phyloP scores from a whole-genome alignment of 2,888 invertebrate species.

The Luperina nickerlii region DNA sequence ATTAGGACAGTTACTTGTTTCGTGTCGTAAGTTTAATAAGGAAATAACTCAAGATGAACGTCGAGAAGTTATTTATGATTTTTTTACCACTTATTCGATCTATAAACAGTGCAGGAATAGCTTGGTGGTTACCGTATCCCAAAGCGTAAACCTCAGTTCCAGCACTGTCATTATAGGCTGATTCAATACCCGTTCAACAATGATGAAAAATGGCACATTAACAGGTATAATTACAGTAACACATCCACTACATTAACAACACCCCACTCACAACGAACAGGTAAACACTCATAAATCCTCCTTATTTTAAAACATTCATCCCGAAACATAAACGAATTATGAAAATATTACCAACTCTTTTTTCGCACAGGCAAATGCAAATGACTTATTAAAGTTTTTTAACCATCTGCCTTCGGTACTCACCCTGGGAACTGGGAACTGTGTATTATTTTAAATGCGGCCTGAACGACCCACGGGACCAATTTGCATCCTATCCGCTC shows the following conservation, averaged over 20 bases:
- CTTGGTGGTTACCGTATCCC: neutral
- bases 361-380: constrained; percentile 52
- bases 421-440: constrained; percentile 42
- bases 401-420: constrained; percentile 34
- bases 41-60: neutral
- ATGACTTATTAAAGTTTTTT: constrained; percentile 57
- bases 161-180: neutral
- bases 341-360: constrained; percentile 36
- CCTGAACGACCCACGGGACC: constrained; percentile 58
- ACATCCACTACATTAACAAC: constrained; percentile 26
- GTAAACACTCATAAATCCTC: constrained; percentile 40
- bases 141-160: neutral
- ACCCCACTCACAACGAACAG: constrained; percentile 26
- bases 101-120: neutral
- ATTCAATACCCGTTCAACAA: constrained; percentile 6
- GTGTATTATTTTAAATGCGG: constrained; percentile 69
- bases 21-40: neutral
- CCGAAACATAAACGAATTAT: constrained; percentile 47
- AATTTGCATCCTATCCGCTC: constrained; percentile 66
- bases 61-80: neutral
- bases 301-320: constrained; percentile 35
- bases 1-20: neutral
- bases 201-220: constrained; percentile 12
- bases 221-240: constrained; percentile 12
- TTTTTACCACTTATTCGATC: neutral